phyloP scores from a whole-genome alignment of 2,113 vertebrate species.

The Sclerurus mexicanus region DNA sequence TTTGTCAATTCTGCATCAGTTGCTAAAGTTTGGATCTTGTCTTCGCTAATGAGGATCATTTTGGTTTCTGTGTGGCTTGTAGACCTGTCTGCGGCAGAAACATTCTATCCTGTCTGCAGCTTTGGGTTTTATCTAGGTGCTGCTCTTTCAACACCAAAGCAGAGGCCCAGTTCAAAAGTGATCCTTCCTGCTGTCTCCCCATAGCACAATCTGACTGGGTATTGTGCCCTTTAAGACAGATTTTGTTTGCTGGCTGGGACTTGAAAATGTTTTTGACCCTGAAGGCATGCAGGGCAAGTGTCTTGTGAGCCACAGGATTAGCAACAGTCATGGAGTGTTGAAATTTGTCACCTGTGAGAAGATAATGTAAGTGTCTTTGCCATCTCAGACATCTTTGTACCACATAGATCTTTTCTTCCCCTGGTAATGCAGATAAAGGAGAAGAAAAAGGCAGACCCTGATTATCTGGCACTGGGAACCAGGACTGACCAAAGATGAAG shows the following conservation, averaged over 20 bases:
- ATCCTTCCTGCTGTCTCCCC: background rate
- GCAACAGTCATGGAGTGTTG: background rate
- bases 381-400: background rate
- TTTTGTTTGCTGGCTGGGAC: background rate
- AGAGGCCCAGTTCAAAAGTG: background rate
- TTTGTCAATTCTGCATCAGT: background rate
- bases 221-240: background rate
- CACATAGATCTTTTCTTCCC: background rate
- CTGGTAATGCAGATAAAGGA: background rate
- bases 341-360: background rate
- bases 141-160: background rate
- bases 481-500: background rate
- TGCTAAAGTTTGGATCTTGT: background rate
- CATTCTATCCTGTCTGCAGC: background rate
- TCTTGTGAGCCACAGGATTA: background rate
- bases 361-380: background rate
- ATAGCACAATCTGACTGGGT: rapidly evolving
- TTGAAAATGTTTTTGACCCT: background rate
- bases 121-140: background rate
- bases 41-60: background rate
- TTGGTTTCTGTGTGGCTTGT: background rate
- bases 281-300: background rate
- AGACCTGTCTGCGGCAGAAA: background rate
- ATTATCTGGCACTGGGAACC: background rate
- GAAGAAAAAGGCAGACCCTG: background rate